Evolutionary conservation across 1,140 invertebrate genomes (phyloP), one percentile per base, ranked within the genome.

Genomic region (Aphaenogaster rudis): DNA sequence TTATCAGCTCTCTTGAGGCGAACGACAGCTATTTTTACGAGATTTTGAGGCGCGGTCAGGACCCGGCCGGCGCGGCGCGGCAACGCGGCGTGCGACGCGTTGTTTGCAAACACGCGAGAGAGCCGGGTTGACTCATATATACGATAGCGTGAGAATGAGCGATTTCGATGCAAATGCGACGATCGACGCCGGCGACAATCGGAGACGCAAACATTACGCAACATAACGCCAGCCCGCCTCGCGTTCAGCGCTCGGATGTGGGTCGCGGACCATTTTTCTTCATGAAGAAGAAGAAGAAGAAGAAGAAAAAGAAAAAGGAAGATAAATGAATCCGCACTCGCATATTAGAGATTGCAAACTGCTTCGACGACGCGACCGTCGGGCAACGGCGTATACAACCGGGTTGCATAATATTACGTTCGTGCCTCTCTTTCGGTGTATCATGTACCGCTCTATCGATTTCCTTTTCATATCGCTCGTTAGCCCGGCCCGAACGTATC

Each of bases 401-500:
- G 57, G 80, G 13, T 84, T 84, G 80, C 80, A 84, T 84, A 84
- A 84, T 39, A 84, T 84, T 84, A 84, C 80, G 80, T 74, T 84
- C 28, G 69, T 54, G 63, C 63, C 80, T 76, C 80, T 76, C 69
- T 48, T 39, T 61, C 42, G 45, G 48, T 63, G 69, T 84, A 84
- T 84, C 80, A 74, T 61, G 52, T 84, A 66, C 61, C 79, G 90
- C 90, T 88, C 77, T 78, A 91, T 90, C 79, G 84, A 84, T 92
- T 92, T 88, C 85, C 85, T 69, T 77, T 72, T 61, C 80, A 42
- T 72, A 76, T 71, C 72, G 81, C 71, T 76, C 76, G 66, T 84
- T 84, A 84, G 79, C 21, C 71, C 36, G 69, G 36, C 54, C 15
- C 57, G 57, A 36, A 11, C 17, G 63, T 45, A 86, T 86, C 79